Percentiles rank a stretch among this genome's conserved stretches.
phyloP scores from a whole-genome alignment of 2,888 invertebrate species.

The Cerastoderma edule region DNA sequence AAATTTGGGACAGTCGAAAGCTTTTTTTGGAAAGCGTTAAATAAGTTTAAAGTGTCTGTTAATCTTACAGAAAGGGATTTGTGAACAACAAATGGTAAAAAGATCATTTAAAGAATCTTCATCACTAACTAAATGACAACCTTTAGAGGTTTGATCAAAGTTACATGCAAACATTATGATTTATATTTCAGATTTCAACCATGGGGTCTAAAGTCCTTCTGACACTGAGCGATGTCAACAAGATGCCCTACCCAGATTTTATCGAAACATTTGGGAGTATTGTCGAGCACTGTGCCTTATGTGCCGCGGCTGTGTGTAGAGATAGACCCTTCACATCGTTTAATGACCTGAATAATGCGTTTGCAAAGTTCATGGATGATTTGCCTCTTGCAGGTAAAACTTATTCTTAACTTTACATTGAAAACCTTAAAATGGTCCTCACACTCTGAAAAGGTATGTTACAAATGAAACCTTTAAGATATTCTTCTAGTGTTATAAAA shows the following conservation, averaged over 20 bases:
- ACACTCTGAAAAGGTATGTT: not conserved
- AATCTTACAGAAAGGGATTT: too few species aligned
- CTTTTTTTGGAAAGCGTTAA: too few species aligned
- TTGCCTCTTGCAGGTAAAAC: constrained; percentile 55
- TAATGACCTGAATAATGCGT: constrained; percentile 30
- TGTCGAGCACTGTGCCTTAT: constrained; percentile 63
- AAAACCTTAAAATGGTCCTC: not conserved
- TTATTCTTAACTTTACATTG: too few species aligned
- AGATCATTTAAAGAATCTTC: too few species aligned
- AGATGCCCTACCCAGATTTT: constrained; percentile 58
- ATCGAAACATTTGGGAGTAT: constrained; percentile 63
- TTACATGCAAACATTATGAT: too few species aligned
- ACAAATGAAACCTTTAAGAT: not conserved
- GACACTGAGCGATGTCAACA: constrained; percentile 42
- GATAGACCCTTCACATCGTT: constrained; percentile 59
- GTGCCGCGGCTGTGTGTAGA: constrained; percentile 61
- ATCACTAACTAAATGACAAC: too few species aligned
- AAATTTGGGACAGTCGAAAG: too few species aligned
- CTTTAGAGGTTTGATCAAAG: too few species aligned
- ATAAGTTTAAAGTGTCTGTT: too few species aligned
- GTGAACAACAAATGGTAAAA: too few species aligned
- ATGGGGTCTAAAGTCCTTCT: not conserved
- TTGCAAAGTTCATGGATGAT: constrained; percentile 59
- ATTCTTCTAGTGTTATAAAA: not conserved
- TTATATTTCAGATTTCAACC: too few species aligned